Percentiles rank a stretch among this genome's conserved stretches.
phyloP scores from a whole-genome alignment of 2,113 vertebrate species.

The Chelonoidis abingdonii region DNA sequence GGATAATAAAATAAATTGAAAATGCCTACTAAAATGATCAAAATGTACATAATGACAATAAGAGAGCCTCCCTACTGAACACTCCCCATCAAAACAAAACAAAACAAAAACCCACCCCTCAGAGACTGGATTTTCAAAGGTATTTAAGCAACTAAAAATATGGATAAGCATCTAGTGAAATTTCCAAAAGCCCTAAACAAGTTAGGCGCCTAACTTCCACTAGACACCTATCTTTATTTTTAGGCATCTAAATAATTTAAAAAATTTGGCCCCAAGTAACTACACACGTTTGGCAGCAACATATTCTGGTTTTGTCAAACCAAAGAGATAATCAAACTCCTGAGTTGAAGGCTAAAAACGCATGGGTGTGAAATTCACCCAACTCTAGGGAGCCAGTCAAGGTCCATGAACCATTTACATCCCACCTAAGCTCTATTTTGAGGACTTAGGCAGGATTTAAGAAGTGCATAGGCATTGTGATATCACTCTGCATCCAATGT shows the following conservation, averaged over 20 bases:
- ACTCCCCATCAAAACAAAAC: background rate
- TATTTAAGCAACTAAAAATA: background rate
- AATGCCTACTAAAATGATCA: background rate
- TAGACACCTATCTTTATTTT: accelerated
- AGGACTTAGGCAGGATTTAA: background rate
- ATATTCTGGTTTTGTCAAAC: background rate
- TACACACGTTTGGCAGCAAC: accelerated
- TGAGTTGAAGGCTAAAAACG: background rate
- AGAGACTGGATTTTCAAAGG: background rate
- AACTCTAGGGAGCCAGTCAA: background rate
- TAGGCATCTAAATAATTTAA: background rate
- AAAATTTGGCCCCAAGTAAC: background rate
- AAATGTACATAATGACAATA: background rate
- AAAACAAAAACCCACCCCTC: background rate
- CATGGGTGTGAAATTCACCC: background rate
- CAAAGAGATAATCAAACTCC: background rate
- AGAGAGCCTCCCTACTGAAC: background rate
- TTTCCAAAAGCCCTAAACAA: background rate
- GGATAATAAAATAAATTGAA: background rate
- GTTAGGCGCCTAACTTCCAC: background rate
- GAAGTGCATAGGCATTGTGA: background rate
- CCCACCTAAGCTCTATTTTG: background rate
- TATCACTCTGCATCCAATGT: background rate
- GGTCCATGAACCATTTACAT: accelerated
- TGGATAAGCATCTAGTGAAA: background rate